Evolutionary conservation across 2,888 invertebrate species (phyloP).

Genomic region (Ecdyonurus torrentis): DNA sequence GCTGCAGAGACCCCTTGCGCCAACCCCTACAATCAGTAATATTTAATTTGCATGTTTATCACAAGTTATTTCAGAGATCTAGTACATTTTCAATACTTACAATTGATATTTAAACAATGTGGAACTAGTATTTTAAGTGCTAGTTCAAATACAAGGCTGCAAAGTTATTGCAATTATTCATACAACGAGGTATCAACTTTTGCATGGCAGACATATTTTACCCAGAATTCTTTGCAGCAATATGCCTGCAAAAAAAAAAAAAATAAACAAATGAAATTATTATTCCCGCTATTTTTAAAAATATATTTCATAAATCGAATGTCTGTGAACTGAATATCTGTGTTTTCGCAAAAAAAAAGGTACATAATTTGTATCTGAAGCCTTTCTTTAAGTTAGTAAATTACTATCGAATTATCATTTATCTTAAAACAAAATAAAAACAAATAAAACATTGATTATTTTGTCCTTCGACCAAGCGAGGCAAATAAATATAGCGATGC

Average conservation of each 20-base stretch:
- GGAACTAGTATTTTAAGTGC: not conserved
- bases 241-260: not conserved
- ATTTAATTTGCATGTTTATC: not conserved
- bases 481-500: not conserved
- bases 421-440: too few relatives aligned
- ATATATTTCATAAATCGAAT: too few relatives aligned
- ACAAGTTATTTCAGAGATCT: not conserved
- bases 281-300: too few relatives aligned
- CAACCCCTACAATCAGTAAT: not conserved
- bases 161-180: not conserved
- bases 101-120: not conserved
- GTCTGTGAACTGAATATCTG: too few relatives aligned
- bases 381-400: too few relatives aligned
- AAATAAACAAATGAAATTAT: too few relatives aligned
- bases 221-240: not conserved
- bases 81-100: not conserved
- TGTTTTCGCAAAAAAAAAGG: too few relatives aligned
- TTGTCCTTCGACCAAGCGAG: too few relatives aligned
- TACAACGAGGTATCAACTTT: not conserved
- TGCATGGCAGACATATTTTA: not conserved
- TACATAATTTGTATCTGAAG: too few relatives aligned
- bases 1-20: not conserved
- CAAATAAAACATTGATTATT: too few relatives aligned
- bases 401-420: too few relatives aligned
- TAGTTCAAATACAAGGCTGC: not conserved